Evolutionary conservation across 2,888 invertebrate genomes (phyloP), one percentile per base, ranked within the genome.

Genomic region (Protonemura montana): DNA sequence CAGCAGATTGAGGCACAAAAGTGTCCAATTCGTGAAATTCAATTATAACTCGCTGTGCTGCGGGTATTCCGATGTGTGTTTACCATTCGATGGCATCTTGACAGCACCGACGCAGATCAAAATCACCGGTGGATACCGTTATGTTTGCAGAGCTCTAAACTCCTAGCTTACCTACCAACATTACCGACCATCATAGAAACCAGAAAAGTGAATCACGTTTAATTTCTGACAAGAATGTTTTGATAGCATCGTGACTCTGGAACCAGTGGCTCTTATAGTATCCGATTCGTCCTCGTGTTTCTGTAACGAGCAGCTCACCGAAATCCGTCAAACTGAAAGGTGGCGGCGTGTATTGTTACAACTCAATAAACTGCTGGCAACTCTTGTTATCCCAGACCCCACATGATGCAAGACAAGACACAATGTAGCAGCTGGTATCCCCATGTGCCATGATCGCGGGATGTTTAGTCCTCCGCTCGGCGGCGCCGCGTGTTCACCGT

Each of bases 311-410:
- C 59, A 13, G 59, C 59, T 21, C 59, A 59, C 59, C 59, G 41
- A 21, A 21, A 59, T 59, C 59, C 59, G 59, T 59, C 59, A 21
- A 59, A 13, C 35, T 10, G 10, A 35, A 35, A 35, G 35, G 10
- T 35, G 35, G 35, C 35, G 59, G 3, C 59, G 7, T 16, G 16
- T 21, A 21, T 59, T 59, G 16, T 59, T 59, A 59, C 59, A 59
- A 59, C 59, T 59, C 59, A 59, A 59, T 59, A 59, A 59, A 7
- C 59, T 59, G 59, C 59, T 13, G 59, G 59, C 59, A 59, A 16
- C 59, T 81, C 81, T 7, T 81, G 81, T 81, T 81, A 81, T 81
- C 81, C n/a, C 30, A 81, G 81, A 81, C 81, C 81, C 81, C 81
- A 81, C 81, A 81, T 81, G 81, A 81, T 29, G 81, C 81, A 81